Evolutionary conservation across 2,888 invertebrate species (phyloP).

Genomic region (Tetramorium bicarinatum): DNA sequence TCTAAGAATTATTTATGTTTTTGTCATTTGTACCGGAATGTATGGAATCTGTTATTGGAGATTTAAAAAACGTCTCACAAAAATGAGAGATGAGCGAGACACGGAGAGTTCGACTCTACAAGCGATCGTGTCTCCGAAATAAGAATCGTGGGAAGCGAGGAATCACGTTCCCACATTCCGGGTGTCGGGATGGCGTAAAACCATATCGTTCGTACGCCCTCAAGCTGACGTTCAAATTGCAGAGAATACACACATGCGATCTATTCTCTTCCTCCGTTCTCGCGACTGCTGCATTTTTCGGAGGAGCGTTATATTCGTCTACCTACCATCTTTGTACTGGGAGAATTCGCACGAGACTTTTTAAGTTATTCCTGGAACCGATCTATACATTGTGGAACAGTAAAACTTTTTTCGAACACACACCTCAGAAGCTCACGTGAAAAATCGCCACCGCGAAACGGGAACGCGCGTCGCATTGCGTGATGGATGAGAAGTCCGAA

Average conservation of each 20-base stretch:
- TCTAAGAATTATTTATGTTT: conserved; percentile 7
- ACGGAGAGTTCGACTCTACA: conserved; percentile 30
- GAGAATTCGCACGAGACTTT: conserved; percentile 38
- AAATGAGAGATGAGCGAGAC: neutral
- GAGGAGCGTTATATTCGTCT: conserved; percentile 13
- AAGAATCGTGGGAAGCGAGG: conserved; percentile 69
- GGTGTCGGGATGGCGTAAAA: conserved; percentile 55
- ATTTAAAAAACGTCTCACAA: conserved; percentile 29
- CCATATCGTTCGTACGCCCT: conserved; percentile 57
- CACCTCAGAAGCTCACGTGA: neutral
- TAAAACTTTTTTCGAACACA: conserved; percentile 2
- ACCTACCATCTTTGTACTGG: neutral
- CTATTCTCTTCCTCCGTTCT: conserved; percentile 16
- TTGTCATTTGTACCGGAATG: neutral
- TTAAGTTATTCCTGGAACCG: conserved; percentile 25
- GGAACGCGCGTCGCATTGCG: neutral
- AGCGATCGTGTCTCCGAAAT: conserved; percentile 68
- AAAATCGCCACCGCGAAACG: conserved; percentile 3
- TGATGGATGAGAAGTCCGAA: conserved; percentile 7
- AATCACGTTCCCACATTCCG: conserved; percentile 71
- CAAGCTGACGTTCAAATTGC: conserved; percentile 65
- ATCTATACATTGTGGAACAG: neutral
- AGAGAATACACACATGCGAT: conserved; percentile 15
- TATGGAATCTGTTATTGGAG: conserved; percentile 13
- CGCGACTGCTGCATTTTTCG: conserved; percentile 21